Conservation (phyloP, 2,113 vertebrate genomes). For the Tamias sibiricus region DNA sequence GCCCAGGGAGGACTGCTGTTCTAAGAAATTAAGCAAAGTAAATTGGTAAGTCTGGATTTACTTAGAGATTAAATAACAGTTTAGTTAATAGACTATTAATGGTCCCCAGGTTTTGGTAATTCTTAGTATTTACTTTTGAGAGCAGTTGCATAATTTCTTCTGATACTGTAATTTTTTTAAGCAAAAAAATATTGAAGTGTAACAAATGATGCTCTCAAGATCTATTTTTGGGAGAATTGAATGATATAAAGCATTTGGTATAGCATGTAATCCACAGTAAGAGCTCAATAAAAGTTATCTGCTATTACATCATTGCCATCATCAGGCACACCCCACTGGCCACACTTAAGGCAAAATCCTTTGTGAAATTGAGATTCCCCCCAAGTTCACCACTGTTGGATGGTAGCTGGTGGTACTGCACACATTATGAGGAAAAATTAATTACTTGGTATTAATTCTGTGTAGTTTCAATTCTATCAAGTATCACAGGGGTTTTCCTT, state of each 20-base stretch:
- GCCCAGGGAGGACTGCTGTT: constrained; percentile 69
- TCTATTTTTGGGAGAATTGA: constrained; percentile 43
- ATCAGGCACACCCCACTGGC: background rate
- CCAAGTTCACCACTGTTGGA: background rate
- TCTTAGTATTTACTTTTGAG: constrained; percentile 73
- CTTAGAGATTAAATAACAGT: constrained; percentile 80
- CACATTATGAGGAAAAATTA: background rate
- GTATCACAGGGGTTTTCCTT: background rate
- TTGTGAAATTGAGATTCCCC: constrained; percentile 14
- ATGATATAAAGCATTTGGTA: constrained; percentile 17
- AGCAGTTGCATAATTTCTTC: constrained; percentile 72
- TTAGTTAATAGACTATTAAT: constrained; percentile 80
- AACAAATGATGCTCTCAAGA: constrained; percentile 57
- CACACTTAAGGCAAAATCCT: background rate
- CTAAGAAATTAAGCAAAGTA: constrained; percentile 74
- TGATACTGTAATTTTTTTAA: constrained; percentile 62
- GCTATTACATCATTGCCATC: background rate
- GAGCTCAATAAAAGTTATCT: constrained; percentile 22
- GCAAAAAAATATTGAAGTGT: constrained; percentile 65
- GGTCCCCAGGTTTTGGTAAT: constrained; percentile 78
- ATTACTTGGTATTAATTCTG: constrained; percentile 22
- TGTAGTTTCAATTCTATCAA: background rate
- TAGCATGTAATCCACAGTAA: background rate
- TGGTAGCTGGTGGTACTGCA: constrained; percentile 18
- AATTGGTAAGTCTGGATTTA: constrained; percentile 78